phyloP scores from a whole-genome alignment of 2,888 invertebrate genomes.

The Entomobrya multifasciata region DNA sequence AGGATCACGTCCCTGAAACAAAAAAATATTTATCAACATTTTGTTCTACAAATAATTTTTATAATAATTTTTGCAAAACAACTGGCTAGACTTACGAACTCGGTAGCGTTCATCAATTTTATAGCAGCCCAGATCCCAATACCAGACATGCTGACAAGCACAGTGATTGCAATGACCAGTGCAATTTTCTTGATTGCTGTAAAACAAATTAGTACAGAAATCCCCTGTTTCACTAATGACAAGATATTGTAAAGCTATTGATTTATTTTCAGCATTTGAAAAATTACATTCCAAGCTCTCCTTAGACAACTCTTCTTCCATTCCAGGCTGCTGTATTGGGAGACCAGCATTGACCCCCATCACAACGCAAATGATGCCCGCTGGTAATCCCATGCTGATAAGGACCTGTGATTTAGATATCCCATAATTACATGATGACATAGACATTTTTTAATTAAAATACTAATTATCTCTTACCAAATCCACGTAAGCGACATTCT shows the following conservation, averaged over 20 bases:
- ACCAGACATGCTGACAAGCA: not conserved
- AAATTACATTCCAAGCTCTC: not conserved
- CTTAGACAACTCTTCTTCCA: not conserved
- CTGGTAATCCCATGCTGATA: not conserved
- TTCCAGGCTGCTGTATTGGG: not conserved
- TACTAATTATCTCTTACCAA: not conserved
- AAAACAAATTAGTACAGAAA: not conserved
- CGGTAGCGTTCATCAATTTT: slow-evolving; percentile 2
- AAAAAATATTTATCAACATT: not conserved
- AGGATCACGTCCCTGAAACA: not conserved
- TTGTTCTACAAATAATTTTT: not conserved
- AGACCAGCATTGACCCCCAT: not conserved
- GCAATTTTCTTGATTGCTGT: not conserved
- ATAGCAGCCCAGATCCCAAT: not conserved
- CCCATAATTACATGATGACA: not conserved
- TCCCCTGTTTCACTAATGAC: no score
- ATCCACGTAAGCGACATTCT: not conserved
- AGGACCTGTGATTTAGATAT: no score
- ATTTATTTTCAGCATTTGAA: not conserved
- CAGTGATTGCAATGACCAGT: not conserved
- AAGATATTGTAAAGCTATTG: no score
- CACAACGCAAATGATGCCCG: not conserved
- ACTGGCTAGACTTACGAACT: not conserved
- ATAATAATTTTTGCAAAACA: not conserved
- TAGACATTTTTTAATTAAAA: not conserved